Evolutionary conservation across 2,113 vertebrate genomes (phyloP), one percentile per base, ranked within the genome.

Genomic region (Lipophrys pholis): DNA sequence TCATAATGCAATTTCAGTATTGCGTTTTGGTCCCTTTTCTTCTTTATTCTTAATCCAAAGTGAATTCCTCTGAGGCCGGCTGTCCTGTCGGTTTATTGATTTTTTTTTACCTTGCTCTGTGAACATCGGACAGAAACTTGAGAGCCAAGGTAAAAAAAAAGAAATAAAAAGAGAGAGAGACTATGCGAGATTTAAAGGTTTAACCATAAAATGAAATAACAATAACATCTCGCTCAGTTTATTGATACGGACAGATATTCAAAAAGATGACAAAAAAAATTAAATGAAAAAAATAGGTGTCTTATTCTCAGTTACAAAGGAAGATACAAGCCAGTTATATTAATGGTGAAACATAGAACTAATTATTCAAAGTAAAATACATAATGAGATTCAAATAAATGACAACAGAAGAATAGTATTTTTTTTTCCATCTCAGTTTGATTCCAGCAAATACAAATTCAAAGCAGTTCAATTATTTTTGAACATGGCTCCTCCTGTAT

Each of bases 51-150:
- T 93, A 93, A 92, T 93, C 91, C 90, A 65, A 87, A 88, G 88
- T 86, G 90, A 93, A 92, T 83, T 89, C 91, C 91, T 89, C 74
- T 81, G 91, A 89, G 91, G 86, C 76, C 69, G 39, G 80, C 90
- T 91, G 90, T 92, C 92, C 89, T 88, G 84, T 92, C 87, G 86
- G 81, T 91, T 88, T 93, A 94, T 93, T 93, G 93, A 93, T 94
- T 92, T 91, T 69, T 30, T 30, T 30, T 30, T 30, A 76, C 73
- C 72, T 68, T 84, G 77, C 76, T 88, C 74, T 73, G 66, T 85
- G 84, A 91, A 87, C 90, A 73, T 76, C 65, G 80, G 73, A 87
- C 81, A 83, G 89, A 90, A 90, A 90, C 81, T 78, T 77, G 72
- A 88, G 87, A 85, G 71, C 76, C 45, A 63, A 87, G 86, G 84